A percentile compares a stretch with the other conserved stretches of the same genome.
phyloP scores from a whole-genome alignment of 2,113 vertebrate species.

The Colistium nudipinnis region DNA sequence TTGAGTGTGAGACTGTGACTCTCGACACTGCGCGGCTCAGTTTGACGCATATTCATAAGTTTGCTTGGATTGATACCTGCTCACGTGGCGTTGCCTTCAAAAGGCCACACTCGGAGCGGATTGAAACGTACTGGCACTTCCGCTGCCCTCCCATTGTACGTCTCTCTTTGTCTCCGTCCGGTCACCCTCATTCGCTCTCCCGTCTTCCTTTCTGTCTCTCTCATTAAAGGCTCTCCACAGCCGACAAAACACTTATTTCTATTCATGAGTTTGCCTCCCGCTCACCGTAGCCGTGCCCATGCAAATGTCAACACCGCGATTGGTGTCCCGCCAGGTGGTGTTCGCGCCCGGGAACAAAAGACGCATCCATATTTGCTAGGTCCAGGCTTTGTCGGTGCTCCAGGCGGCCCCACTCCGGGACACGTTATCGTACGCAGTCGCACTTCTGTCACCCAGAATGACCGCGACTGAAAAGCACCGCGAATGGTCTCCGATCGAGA shows the following conservation, averaged over 20 bases:
- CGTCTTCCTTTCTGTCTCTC: conserved; percentile 28
- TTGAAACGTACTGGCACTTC: conserved; percentile 17
- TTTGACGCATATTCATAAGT: conserved; percentile 12
- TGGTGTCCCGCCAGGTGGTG: conserved; percentile 28
- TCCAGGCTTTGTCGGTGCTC: conserved; percentile 28
- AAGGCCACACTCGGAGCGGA: background rate
- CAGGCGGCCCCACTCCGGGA: conserved; percentile 10
- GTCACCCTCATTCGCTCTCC: conserved; percentile 1
- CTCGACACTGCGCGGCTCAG: background rate
- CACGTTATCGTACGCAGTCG: conserved; percentile 5
- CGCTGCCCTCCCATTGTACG: background rate
- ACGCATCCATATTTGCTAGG: conserved; percentile 53
- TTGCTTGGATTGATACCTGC: conserved; percentile 24
- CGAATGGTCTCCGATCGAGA: background rate
- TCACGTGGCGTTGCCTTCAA: conserved; percentile 13
- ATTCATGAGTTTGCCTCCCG: conserved; percentile 68
- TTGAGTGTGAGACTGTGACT: conserved; percentile 4
- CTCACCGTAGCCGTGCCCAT: conserved; percentile 30
- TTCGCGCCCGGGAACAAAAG: conserved; percentile 50
- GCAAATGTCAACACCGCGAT: conserved; percentile 56
- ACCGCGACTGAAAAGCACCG: conserved; percentile 2
- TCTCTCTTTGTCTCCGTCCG: conserved; percentile 19
- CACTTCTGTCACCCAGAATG: conserved; percentile 32
- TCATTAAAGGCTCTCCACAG: conserved; percentile 53
- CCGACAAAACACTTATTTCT: conserved; percentile 66